Conservation (phyloP, 2,797 vertebrate species). For the Xiphophorus birchmanni region DNA sequence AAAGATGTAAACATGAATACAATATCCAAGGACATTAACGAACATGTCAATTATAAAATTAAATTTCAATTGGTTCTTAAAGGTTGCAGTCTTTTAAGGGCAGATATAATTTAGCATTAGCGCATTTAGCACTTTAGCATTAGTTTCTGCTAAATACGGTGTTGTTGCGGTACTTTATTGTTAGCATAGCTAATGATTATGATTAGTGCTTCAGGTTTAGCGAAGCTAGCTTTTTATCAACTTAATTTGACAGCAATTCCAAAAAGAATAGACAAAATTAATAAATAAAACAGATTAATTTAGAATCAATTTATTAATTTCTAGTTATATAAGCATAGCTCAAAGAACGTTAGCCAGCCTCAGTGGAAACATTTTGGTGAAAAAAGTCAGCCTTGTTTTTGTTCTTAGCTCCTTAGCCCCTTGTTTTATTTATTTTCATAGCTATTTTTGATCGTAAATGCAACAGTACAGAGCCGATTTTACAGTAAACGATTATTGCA, state of each 20-base stretch:
- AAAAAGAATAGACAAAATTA: neutral
- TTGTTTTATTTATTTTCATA: neutral
- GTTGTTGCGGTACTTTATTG: too few relatives aligned
- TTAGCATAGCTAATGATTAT: too few relatives aligned
- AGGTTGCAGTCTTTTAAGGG: too few relatives aligned
- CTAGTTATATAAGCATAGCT: neutral
- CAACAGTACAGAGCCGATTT: neutral
- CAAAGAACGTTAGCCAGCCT: neutral
- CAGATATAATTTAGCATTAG: too few relatives aligned
- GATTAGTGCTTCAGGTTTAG: too few relatives aligned
- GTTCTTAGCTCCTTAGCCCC: neutral
- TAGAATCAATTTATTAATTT: neutral
- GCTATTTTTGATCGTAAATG: neutral
- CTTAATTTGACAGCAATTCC: neutral
- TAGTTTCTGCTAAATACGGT: too few relatives aligned
- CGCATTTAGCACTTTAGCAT: too few relatives aligned
- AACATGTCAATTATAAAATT: too few relatives aligned
- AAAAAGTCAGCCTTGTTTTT: neutral
- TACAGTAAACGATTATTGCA: neutral
- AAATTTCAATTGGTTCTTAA: too few relatives aligned
- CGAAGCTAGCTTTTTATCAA: neutral
- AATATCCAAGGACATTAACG: too few relatives aligned
- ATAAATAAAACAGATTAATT: neutral
- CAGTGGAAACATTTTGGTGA: neutral
- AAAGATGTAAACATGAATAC: too few relatives aligned